Evolutionary conservation across 1,140 invertebrate genomes (phyloP).

Genomic region (Neodiprion fabricii): DNA sequence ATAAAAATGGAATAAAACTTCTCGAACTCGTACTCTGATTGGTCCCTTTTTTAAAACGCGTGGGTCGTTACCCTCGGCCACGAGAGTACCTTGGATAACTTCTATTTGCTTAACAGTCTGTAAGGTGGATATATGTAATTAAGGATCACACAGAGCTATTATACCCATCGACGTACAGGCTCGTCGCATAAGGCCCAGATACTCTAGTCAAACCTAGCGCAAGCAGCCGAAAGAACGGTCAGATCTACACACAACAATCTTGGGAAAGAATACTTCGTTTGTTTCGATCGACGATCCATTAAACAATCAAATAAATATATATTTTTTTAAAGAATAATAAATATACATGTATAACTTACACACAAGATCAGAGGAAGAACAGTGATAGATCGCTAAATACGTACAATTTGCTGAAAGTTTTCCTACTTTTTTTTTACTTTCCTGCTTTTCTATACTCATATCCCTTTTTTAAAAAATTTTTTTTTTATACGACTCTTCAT

Average conservation of each 20-base stretch:
- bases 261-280: too few species aligned
- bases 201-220: not conserved
- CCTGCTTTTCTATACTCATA: not conserved
- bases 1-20: constrained; percentile 2
- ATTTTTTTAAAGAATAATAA: not conserved
- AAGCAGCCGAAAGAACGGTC: too few species aligned
- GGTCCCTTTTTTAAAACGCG: not conserved
- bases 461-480: too few species aligned
- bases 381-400: not conserved
- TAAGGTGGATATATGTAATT: constrained; percentile 7
- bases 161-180: not conserved
- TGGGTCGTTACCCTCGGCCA: not conserved
- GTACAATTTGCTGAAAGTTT: not conserved
- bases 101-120: constrained; percentile 1
- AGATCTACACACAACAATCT: too few species aligned
- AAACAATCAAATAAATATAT: not conserved
- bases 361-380: not conserved
- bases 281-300: not conserved
- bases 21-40: not conserved
- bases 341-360: not conserved
- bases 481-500: not conserved
- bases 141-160: constrained; percentile 4
- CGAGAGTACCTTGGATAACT: constrained; percentile 1
- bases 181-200: not conserved
- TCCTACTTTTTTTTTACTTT: not conserved